phyloP scores from a whole-genome alignment of 1,140 invertebrate genomes.

The Drosophila neocordata region DNA sequence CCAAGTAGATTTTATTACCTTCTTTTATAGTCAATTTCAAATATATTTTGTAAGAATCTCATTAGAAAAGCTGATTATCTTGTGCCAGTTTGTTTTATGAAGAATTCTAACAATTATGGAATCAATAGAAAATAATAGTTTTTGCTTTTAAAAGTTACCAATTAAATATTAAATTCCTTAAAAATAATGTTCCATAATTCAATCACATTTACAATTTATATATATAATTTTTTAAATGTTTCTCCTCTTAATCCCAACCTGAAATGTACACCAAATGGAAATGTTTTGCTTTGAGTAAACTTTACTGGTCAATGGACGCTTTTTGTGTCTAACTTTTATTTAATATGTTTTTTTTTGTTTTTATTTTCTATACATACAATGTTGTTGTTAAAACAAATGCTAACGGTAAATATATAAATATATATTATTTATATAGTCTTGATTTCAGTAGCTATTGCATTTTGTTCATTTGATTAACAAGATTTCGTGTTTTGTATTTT shows the following conservation, averaged over 20 bases:
- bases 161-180: too few species aligned
- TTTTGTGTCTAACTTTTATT: conserved; percentile 33
- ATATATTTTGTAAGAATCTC: too few species aligned
- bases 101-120: too few species aligned
- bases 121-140: too few species aligned
- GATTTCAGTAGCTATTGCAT: conserved; percentile 26
- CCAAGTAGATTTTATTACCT: too few species aligned
- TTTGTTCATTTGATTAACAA: conserved; percentile 52
- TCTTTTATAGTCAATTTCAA: too few species aligned
- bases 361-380: conserved; percentile 15
- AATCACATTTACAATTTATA: too few species aligned
- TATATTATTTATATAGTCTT: not conserved
- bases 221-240: too few species aligned
- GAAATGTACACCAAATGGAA: conserved; percentile 34
- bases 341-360: conserved; percentile 14
- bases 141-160: too few species aligned
- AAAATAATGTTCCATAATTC: too few species aligned
- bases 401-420: conserved; percentile 1
- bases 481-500: conserved; percentile 54
- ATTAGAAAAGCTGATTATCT: too few species aligned
- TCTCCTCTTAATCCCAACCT: not conserved
- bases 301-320: conserved; percentile 69
- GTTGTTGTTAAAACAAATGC: conserved; percentile 6
- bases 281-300: conserved; percentile 18
- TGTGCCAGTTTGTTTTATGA: too few species aligned